Base-by-base conservation (phyloP, 2,113 vertebrate genomes). In the Nothobranchius furzeri region DNA sequence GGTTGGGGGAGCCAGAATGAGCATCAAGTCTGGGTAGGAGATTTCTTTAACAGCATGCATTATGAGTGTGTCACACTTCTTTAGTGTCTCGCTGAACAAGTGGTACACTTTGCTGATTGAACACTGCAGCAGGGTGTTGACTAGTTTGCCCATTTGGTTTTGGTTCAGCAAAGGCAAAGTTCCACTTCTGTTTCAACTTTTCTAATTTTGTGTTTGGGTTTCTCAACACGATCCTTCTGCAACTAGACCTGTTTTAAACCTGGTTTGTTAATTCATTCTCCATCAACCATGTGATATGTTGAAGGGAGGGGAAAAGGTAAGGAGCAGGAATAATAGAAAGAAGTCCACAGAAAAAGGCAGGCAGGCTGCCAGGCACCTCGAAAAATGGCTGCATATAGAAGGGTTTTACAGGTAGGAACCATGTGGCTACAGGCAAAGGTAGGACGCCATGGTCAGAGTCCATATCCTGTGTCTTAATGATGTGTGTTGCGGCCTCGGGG, bases 381-480 rank as follows among this genome's bases (percentile, higher is more conserved):
- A 79, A 70, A 76, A 64, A 74, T 71, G 64, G 70, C 68, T 61
- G 73, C 52, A 73, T 67, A 75, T 64, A 51, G 65, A 61, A 67
- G 14, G 50, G 64, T 91, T 67, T 91, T 89, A 92, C 86, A 88
- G 86, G 91, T 89, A 86, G 89, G 68, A 85, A 82, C 86, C 88
- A 89, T 90, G 87, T 79, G 87, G 89, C 79, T 85, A 78, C 75
- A 79, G 72, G 85, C 79, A 76, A 67, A 79, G 70, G 68, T 70
- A 75, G 80, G 86, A 88, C 81, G 81, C 80, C 82, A 75, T 68
- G 75, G 74, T 85, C 85, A 78, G 78, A 88, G 84, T 87, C 81
- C 80, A 90, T 86, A 90, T 90, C 90, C 89, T 84, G 87, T 89
- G 85, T 87, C 84, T 89, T 92, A 87, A 90, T 85, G 79, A 87